Percentiles rank a stretch among this genome's conserved stretches.
Conservation (phyloP, 2,888 invertebrate species). For the Cryptosula pallasiana region DNA sequence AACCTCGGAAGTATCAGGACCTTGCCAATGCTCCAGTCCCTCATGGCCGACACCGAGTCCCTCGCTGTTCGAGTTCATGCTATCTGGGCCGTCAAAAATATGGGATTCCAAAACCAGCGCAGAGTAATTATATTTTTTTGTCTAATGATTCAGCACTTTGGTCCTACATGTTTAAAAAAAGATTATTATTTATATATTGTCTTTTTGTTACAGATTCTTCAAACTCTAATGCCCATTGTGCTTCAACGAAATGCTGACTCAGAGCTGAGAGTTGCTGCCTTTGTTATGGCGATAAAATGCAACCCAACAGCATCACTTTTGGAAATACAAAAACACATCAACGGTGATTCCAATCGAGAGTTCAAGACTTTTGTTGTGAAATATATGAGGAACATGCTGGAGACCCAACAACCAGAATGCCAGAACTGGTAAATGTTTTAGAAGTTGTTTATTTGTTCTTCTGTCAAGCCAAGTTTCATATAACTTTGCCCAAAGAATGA, state of each 20-base stretch:
- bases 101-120: constrained; percentile 28
- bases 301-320: neutral
- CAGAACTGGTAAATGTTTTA: neutral
- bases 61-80: constrained; percentile 38
- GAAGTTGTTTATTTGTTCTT: too few species aligned
- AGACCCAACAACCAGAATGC: neutral
- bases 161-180: too few species aligned
- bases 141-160: too few species aligned
- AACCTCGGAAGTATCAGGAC: constrained; percentile 43
- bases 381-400: constrained; percentile 5
- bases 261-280: constrained; percentile 9
- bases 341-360: neutral
- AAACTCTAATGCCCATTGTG: constrained; percentile 9
- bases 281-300: neutral
- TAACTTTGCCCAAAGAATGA: too few species aligned
- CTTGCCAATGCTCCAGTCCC: constrained; percentile 37
- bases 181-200: too few species aligned
- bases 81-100: constrained; percentile 41
- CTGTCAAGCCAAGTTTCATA: too few species aligned
- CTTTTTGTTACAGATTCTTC: neutral
- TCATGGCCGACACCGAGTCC: constrained; percentile 33
- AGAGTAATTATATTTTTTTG: too few species aligned
- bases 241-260: neutral
- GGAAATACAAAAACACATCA: neutral
- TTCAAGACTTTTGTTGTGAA: constrained; percentile 11